phyloP scores from a whole-genome alignment of 2,888 invertebrate species.

The Pelosia muscerda region DNA sequence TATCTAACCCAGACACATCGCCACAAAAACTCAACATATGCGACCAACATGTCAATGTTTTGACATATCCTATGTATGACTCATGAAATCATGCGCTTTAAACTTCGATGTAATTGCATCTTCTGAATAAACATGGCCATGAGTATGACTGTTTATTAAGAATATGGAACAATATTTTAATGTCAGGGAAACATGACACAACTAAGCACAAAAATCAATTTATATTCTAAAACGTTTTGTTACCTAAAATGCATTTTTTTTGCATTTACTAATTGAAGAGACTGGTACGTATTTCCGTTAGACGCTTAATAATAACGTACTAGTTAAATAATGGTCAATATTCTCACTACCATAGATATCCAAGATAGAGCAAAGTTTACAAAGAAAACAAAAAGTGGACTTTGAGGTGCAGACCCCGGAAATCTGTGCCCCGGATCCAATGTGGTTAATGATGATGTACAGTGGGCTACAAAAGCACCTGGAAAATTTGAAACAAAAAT shows the following conservation, averaged over 20 bases:
- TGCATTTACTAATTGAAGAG: too few species aligned
- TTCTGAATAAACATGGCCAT: too few species aligned
- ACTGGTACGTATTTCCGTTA: too few species aligned
- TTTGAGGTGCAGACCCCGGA: too few species aligned
- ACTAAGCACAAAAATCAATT: background rate
- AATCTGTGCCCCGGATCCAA: too few species aligned
- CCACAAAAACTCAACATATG: slow-evolving; percentile 28
- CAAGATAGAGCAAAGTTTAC: too few species aligned
- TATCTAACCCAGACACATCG: slow-evolving; percentile 29
- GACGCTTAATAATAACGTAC: background rate
- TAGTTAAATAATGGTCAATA: background rate
- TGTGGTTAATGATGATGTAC: too few species aligned
- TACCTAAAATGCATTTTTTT: background rate
- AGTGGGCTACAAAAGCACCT: too few species aligned
- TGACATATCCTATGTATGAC: slow-evolving; percentile 22
- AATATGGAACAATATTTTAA: background rate
- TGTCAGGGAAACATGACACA: background rate
- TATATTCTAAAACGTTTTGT: background rate
- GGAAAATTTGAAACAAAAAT: too few species aligned
- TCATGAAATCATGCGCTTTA: slow-evolving; percentile 16
- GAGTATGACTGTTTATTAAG: background rate
- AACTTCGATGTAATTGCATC: background rate
- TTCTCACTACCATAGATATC: too few species aligned
- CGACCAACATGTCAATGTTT: slow-evolving; percentile 21
- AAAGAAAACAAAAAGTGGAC: too few species aligned